Evolutionary conservation across 2,113 vertebrate species (phyloP), one percentile per base, ranked within the genome.

Genomic region (Speoplatyrhinus poulsoni): DNA sequence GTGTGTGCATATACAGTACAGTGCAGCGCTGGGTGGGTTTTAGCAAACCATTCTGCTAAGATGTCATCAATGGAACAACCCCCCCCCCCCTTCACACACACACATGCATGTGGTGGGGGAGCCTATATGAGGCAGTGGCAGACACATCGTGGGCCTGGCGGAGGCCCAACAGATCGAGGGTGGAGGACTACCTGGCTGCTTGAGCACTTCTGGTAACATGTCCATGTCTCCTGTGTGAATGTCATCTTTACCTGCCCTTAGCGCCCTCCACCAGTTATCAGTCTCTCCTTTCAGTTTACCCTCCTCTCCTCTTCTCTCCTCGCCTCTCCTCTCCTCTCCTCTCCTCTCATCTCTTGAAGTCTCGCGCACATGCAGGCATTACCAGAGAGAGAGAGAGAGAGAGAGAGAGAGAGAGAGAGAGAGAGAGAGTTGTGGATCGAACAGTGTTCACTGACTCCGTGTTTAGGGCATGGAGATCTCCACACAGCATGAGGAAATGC

Each of bases 121-220:
- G 77, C 70, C 74, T 82, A 70, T 72, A 85, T 82, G 75, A 80
- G 83, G 67, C 48, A 71, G 26, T 26, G 26, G 72, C 76, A 82
- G 78, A 86, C 82, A 84, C 75, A 75, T 84, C 82, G 77, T 86
- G 84, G 86, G 72, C 66, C 9, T n/a, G 32, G 74, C 56, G 67
- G 82, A 87, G 78, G 80, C 75, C 74, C 85, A 87, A 89, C 82
- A 84, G 83, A 84, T 86, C 82, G 80, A 89, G 87, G 68, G 12
- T n/a, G 15, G 41, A 63, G 65, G 80, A 75, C 70, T 41, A 82
- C 77, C 82, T 81, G 69, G 68, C 77, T 67, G 76, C 62, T 46
- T 47, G 58, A 69, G 49, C 26, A 6, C 57, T 59, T 13, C 56
- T 26, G 16, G 3, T 32, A 13, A 33, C 57, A 12, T 36, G 26